Evolutionary conservation across 1,140 invertebrate genomes (phyloP), one percentile per base, ranked within the genome.

Genomic region (Seison nebaliae): DNA sequence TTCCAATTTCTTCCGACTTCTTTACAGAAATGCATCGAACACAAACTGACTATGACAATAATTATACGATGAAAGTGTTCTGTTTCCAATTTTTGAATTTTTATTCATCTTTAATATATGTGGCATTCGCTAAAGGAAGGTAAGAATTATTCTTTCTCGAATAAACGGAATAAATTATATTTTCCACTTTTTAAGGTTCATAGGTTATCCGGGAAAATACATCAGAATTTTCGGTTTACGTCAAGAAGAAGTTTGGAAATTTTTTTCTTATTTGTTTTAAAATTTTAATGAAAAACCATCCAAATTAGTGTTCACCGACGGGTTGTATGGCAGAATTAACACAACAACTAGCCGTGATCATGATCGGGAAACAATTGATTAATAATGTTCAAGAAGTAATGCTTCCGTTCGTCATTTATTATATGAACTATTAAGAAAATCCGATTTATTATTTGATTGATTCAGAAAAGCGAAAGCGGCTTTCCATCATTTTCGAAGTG

Each of bases 41-140:
- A 0, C 83, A 94, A 62, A 83, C 78, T 0, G 80, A 94, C 60
- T 96, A 88, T 59, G 86, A 96, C 51, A 81, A 94, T 49, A 83
- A 78, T 28, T 58, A 93, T 12, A 93, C 81, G 1, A 62, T 94
- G 8, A 94, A 94, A 65, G 86, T 94, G 47, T 94, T 93, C 56
- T 56, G 94, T 6, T 68, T 96, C 23, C 81, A 94, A 62, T 94
- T 94, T 62, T 76, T 94, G 21, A 96, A 96, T 58, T 93, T 88
- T 55, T 94, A 94, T 57, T 77, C 83, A 15, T 86, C 81, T 1
- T 84, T 94, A 52, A 86, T 94, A 64, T 96, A 96, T 51, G 84
- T 96, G 48, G 86, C 83, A 0, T 94, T 94, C 61, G 74, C 91
- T 47, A 93, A 93, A 55, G 84, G 83, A 28, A 83, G 50, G 59